phyloP scores from a whole-genome alignment of 2,113 vertebrate species.

The Zosterops pallidus region DNA sequence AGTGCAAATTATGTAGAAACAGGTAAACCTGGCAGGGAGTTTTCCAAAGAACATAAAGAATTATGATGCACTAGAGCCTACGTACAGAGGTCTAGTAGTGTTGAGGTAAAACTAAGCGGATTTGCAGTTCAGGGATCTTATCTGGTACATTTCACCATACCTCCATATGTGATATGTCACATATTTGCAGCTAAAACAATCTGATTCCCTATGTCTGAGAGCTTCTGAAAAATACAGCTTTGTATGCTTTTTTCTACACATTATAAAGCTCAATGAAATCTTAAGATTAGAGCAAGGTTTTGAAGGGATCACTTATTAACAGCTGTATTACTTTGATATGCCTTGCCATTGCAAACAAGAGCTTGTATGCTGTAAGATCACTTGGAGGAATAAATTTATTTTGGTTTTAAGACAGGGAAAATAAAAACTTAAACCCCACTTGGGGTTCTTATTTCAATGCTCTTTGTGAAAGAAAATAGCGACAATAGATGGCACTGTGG shows the following conservation, averaged over 20 bases:
- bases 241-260: neutral
- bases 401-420: conserved; percentile 9
- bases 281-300: neutral
- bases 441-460: neutral
- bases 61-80: neutral
- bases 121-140: neutral
- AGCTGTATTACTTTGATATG: neutral
- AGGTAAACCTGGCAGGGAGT: neutral
- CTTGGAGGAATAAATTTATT: neutral
- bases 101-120: neutral
- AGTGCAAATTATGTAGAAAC: neutral
- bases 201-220: neutral
- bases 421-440: neutral
- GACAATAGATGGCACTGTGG: conserved; percentile 64
- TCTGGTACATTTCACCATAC: neutral
- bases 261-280: neutral
- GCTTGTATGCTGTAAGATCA: neutral
- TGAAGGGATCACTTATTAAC: conserved; percentile 9
- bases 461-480: neutral
- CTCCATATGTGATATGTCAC: neutral
- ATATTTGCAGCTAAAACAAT: neutral
- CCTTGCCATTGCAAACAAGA: neutral
- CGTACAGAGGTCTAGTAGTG: neutral
- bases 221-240: neutral
- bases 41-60: neutral